Evolutionary conservation across 2,888 invertebrate genomes (phyloP), one percentile per base, ranked within the genome.

Genomic region (Ametastegia equiseti): DNA sequence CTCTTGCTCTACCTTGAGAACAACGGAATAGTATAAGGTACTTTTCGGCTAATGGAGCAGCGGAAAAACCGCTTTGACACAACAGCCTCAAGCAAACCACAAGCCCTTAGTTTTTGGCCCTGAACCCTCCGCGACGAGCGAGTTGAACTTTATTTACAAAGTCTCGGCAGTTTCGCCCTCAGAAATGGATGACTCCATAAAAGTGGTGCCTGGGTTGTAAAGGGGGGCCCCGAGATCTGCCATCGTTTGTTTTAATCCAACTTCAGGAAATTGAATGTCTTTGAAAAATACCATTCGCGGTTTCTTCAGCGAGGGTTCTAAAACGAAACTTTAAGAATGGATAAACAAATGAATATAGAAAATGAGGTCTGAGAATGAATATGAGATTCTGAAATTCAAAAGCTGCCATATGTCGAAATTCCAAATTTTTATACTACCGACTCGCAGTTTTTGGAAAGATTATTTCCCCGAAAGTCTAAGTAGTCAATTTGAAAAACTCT

Each of bases 91-190:
- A 23, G 60, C 13, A 23, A 30, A 13, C 13, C 0, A 30, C 60
- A 13, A 54, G 11, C 30, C 60, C 60, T 30, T 60, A 60, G 60
- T 60, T 60, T 60, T 60, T 30, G 60, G 60, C 60, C 13, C 4
- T 15, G 13, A 67, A 67, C 65, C 65, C 65, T 19, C 39, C 11
- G 36, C 36, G 15, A n/a, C 36, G 65, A 19, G 65, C n/a, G 15
- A 54, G 50, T 54, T 75, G 54, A 75, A 54, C 75, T 75, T 75
- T 75, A 75, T 36, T 75, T 75, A 75, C 45, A 75, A 75, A 75
- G 33, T 73, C 73, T 73, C 19, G 30, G 54, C 50, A 50, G 33
- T 75, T 75, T 75, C 54, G 19, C 7, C 19, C n/a, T n/a, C n/a
- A n/a, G 19, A 23, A 75, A 75, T 54, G 33, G 75, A 75, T 75